Evolutionary conservation across 2,113 vertebrate genomes (phyloP).

Genomic region (Corapipo altera): DNA sequence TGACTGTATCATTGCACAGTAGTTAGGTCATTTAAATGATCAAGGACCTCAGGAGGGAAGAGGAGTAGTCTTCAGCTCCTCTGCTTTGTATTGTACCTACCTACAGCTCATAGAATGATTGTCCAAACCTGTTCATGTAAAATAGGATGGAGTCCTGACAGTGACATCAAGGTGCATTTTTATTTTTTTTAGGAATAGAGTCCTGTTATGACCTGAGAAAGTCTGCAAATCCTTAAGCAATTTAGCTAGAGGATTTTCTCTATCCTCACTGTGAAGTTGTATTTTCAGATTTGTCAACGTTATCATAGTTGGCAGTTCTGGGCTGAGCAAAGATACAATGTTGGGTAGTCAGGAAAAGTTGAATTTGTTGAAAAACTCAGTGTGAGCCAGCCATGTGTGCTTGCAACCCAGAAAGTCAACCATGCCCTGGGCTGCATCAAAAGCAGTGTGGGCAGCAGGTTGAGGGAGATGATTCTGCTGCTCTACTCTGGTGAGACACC

Average conservation of each 20-base stretch:
- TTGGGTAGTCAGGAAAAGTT: background rate
- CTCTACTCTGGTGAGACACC: background rate
- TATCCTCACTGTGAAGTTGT: background rate
- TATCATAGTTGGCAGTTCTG: background rate
- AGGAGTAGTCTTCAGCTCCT: background rate
- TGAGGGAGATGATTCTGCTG: background rate
- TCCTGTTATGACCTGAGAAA: background rate
- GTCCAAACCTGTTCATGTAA: background rate
- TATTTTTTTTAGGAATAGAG: background rate
- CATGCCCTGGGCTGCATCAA: background rate
- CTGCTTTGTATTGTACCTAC: background rate
- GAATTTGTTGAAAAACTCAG: background rate
- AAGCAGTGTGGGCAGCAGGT: rapidly evolving
- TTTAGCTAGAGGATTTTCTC: background rate
- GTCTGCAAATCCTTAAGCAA: background rate
- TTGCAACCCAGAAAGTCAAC: background rate
- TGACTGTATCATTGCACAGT: background rate
- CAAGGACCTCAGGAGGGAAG: background rate
- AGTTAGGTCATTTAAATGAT: background rate
- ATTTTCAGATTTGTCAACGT: background rate
- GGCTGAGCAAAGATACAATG: background rate
- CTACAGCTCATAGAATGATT: background rate
- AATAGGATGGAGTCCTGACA: background rate
- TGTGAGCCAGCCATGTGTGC: background rate
- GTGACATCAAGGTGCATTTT: background rate